Percentiles rank a stretch among this genome's conserved stretches.
phyloP scores from a whole-genome alignment of 2,888 invertebrate genomes.

The Melolontha melolontha region DNA sequence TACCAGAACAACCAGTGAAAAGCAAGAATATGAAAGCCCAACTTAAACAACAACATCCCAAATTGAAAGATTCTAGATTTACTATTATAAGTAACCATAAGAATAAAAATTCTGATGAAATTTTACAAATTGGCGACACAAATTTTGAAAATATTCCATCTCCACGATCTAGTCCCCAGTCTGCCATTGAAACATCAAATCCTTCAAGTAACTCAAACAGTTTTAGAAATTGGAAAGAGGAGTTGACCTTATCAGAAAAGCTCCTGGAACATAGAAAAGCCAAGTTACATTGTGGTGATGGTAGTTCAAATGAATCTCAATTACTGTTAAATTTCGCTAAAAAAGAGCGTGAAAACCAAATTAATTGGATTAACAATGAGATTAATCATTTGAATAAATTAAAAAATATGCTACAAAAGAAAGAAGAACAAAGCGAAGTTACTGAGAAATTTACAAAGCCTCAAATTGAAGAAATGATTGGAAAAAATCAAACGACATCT shows the following conservation, averaged over 20 bases:
- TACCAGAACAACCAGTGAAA: constrained; percentile 16
- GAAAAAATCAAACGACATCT: constrained; percentile 54
- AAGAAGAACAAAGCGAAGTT: constrained; percentile 37
- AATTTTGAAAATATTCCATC: constrained; percentile 18
- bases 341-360: constrained; percentile 68
- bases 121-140: constrained; percentile 17
- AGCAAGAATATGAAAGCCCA: neutral
- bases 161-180: constrained; percentile 6
- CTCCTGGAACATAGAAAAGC: constrained; percentile 57
- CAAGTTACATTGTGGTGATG: constrained; percentile 27
- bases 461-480: constrained; percentile 45
- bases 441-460: constrained; percentile 39
- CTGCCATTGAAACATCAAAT: constrained; percentile 18
- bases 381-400: constrained; percentile 69
- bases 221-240: constrained; percentile 64
- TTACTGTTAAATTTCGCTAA: constrained; percentile 62
- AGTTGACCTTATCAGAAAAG: constrained; percentile 66
- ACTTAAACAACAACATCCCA: constrained; percentile 1
- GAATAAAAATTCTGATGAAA: constrained; percentile 9
- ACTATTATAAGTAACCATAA: constrained; percentile 24
- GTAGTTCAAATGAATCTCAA: constrained; percentile 35
- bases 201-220: constrained; percentile 31
- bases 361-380: constrained; percentile 71
- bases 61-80: constrained; percentile 42
- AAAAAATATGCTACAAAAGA: constrained; percentile 63